phyloP scores from a whole-genome alignment of 2,797 vertebrate species.

The Anguilla megastoma region DNA sequence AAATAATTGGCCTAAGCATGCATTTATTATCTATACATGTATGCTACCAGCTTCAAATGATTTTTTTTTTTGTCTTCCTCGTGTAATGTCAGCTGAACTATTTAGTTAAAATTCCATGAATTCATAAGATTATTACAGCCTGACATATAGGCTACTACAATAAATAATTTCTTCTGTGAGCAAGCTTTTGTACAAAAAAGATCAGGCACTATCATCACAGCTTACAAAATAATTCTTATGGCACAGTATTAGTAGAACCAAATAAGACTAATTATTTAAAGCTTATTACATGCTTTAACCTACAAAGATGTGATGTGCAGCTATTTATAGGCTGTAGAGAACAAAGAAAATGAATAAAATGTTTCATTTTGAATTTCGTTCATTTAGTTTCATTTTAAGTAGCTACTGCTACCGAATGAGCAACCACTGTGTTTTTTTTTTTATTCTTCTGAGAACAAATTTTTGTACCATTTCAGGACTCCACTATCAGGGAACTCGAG shows the following conservation, averaged over 20 bases:
- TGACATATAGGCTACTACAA: not conserved
- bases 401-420: slow-evolving; percentile 11
- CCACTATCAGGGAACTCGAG: slow-evolving; percentile 24
- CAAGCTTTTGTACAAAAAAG: not conserved
- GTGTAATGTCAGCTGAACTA: not conserved
- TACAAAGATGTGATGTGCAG: not conserved
- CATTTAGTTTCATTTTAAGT: not conserved
- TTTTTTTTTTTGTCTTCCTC: too few relatives aligned
- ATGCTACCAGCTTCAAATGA: too few relatives aligned
- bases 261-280: not conserved
- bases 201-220: not conserved
- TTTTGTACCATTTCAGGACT: slow-evolving; percentile 31
- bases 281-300: not conserved
- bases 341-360: not conserved
- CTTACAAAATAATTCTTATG: not conserved
- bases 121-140: not conserved
- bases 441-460: slow-evolving; percentile 13
- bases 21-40: too few relatives aligned
- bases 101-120: not conserved
- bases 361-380: not conserved
- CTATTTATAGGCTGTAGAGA: not conserved
- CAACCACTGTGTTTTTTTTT: not conserved
- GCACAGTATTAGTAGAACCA: not conserved
- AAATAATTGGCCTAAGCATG: too few relatives aligned
- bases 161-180: not conserved